phyloP scores from a whole-genome alignment of 2,888 invertebrate genomes.

The Standfussiana lucernea region DNA sequence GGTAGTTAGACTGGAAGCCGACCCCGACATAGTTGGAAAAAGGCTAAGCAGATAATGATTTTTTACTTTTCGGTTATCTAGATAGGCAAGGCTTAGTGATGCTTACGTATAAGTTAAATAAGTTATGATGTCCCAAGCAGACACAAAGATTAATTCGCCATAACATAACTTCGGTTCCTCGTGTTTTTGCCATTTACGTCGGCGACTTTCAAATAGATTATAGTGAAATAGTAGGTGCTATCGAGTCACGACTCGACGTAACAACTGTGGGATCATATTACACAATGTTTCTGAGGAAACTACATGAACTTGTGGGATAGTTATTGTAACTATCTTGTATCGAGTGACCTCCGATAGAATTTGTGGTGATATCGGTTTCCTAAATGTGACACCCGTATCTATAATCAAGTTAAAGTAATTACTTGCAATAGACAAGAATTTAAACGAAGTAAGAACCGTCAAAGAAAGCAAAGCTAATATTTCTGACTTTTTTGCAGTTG shows the following conservation, averaged over 20 bases:
- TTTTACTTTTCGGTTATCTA: background rate
- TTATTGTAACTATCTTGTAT: slow-evolving; percentile 3
- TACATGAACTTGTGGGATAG: slow-evolving; percentile 33
- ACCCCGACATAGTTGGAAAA: too few relatives aligned
- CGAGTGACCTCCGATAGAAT: background rate
- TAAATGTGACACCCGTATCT: too few relatives aligned
- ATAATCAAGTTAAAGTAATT: too few relatives aligned
- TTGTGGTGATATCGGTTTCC: slow-evolving; percentile 19
- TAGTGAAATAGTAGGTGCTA: slow-evolving; percentile 26
- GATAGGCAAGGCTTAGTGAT: background rate
- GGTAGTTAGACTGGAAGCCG: too few relatives aligned
- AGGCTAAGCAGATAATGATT: too few relatives aligned
- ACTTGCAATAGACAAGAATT: too few relatives aligned
- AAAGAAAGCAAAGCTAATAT: too few relatives aligned
- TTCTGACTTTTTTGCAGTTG: too few relatives aligned
- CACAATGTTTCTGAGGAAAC: slow-evolving; percentile 34
- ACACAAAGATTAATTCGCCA: background rate
- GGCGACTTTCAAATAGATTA: slow-evolving; percentile 36
- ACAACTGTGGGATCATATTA: slow-evolving; percentile 39
- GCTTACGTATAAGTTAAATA: too few relatives aligned
- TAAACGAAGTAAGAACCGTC: too few relatives aligned
- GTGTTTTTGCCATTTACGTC: slow-evolving; percentile 31
- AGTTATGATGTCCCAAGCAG: background rate
- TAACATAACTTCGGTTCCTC: background rate
- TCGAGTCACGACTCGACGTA: slow-evolving; percentile 35